phyloP scores from a whole-genome alignment of 2,113 vertebrate genomes.

The Hyperopisus bebe region DNA sequence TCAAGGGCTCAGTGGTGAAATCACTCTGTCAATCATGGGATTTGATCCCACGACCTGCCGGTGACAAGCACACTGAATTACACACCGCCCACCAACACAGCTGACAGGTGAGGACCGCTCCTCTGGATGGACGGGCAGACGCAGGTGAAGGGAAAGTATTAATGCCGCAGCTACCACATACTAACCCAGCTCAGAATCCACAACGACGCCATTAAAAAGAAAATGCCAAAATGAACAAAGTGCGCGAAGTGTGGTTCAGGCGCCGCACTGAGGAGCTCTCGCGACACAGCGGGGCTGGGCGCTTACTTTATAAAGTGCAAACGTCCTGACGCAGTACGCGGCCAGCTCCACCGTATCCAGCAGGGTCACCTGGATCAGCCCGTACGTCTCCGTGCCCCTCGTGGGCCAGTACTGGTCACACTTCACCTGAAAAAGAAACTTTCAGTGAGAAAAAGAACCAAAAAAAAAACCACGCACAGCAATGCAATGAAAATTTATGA shows the following conservation, averaged over 20 bases:
- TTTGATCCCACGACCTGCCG: neutral
- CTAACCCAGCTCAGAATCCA: neutral
- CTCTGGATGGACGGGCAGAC: neutral
- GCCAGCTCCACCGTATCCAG: slow-evolving; percentile 92
- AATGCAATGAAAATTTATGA: neutral
- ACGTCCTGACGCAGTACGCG: slow-evolving; percentile 92
- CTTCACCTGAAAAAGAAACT: slow-evolving; percentile 74
- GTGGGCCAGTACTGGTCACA: slow-evolving; percentile 98
- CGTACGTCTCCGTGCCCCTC: slow-evolving; percentile 90
- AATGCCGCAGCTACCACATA: neutral
- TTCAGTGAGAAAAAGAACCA: neutral
- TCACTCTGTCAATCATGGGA: neutral
- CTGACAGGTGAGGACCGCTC: neutral
- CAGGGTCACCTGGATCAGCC: slow-evolving; percentile 89
- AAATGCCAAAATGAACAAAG: neutral
- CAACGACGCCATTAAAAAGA: neutral
- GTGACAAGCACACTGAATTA: neutral
- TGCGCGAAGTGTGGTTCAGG: neutral
- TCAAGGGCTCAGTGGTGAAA: neutral
- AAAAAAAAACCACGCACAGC: slow-evolving; percentile 3
- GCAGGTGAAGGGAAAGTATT: neutral
- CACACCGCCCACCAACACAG: neutral
- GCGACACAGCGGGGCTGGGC: neutral
- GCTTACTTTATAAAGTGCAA: slow-evolving; percentile 94
- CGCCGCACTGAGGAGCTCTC: neutral